Percentiles rank a stretch among this genome's conserved stretches.
Conservation (phyloP, 2,888 invertebrate genomes). For the Actias luna region DNA sequence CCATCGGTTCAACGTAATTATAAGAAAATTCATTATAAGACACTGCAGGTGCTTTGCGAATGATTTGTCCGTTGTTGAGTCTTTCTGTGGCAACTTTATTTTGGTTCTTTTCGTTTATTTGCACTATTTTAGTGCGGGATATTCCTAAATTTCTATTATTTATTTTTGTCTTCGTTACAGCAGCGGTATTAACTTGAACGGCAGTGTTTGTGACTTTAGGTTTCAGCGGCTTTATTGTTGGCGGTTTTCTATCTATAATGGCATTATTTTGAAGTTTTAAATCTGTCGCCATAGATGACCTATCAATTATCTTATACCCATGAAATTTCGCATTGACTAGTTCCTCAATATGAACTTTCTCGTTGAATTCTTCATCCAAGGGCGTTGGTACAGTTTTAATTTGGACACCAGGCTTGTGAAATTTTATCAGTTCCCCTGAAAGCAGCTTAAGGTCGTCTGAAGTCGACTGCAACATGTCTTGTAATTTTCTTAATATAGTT, state of each 20-base stretch:
- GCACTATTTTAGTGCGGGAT: slow-evolving; percentile 54
- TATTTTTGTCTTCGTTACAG: slow-evolving; percentile 40
- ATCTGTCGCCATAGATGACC: slow-evolving; percentile 30
- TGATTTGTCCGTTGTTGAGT: slow-evolving; percentile 43
- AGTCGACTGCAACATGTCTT: slow-evolving; percentile 75
- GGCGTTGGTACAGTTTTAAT: slow-evolving; percentile 60
- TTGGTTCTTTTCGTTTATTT: slow-evolving; percentile 52
- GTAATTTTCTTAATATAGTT: slow-evolving; percentile 65
- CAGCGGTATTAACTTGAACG: slow-evolving; percentile 40
- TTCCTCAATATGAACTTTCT: slow-evolving; percentile 74
- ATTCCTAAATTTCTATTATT: slow-evolving; percentile 51
- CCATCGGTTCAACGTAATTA: slow-evolving; percentile 51
- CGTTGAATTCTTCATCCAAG: slow-evolving; percentile 73
- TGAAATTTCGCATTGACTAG: slow-evolving; percentile 76
- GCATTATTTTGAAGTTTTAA: slow-evolving; percentile 21
- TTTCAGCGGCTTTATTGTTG: slow-evolving; percentile 23
- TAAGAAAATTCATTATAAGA: slow-evolving; percentile 63
- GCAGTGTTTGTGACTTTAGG: slow-evolving; percentile 40
- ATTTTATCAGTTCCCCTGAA: slow-evolving; percentile 64
- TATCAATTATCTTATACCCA: slow-evolving; percentile 63
- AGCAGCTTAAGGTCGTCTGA: slow-evolving; percentile 73
- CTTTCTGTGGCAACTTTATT: slow-evolving; percentile 38
- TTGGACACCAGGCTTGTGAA: slow-evolving; percentile 59
- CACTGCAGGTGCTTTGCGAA: slow-evolving; percentile 44
- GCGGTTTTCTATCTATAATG: slow-evolving; percentile 23